These are phyloP conservation scores for Tetraneura akinire DNA, from an alignment of 1,140 invertebrate genomes.

Conservation along the genomic window DNA sequence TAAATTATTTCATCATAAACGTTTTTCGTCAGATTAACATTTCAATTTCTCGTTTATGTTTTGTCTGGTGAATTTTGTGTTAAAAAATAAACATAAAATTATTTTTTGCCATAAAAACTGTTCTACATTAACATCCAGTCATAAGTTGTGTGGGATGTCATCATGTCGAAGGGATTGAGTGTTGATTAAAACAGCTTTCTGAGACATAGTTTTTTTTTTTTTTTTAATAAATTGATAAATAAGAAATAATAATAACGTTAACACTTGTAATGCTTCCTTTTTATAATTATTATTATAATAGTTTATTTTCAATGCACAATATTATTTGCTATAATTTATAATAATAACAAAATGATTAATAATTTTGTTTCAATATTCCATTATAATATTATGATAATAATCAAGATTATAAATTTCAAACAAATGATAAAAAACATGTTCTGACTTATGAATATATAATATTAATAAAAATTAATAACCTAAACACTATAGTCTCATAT, in stretches of 20 bases:
- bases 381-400: too few relatives aligned
- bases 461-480: too few relatives aligned
- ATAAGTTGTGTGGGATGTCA: background rate
- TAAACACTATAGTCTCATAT: too few relatives aligned
- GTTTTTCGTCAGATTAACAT: conserved; percentile 38
- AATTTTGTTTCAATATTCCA: too few relatives aligned
- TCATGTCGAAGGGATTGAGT: background rate
- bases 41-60: conserved; percentile 43
- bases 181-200: conserved; percentile 14
- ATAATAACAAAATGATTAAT: too few relatives aligned
- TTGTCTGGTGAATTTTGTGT: background rate
- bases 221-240: background rate
- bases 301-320: too few relatives aligned
- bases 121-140: background rate
- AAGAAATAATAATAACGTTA: background rate
- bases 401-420: too few relatives aligned
- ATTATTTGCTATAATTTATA: too few relatives aligned
- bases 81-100: conserved; percentile 16
- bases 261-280: background rate
- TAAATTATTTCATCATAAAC: conserved; percentile 32
- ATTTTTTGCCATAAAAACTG: conserved; percentile 6
- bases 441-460: too few relatives aligned
- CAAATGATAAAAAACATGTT: too few relatives aligned
- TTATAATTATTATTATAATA: background rate
- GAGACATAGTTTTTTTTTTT: background rate